Base-by-base conservation (phyloP, 2,888 invertebrate species). In the Oasisia sp. region DNA sequence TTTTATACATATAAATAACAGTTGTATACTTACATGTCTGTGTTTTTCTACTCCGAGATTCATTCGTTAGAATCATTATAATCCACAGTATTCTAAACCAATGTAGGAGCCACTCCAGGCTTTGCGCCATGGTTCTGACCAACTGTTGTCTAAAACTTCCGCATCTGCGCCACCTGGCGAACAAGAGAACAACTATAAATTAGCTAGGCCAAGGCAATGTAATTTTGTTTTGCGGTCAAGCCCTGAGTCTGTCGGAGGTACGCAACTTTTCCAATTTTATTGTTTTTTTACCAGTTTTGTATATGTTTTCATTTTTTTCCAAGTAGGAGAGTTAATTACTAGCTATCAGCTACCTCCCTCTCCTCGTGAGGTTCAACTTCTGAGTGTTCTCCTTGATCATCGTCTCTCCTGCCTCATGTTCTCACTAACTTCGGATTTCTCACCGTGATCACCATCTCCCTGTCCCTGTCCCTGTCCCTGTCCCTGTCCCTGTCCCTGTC, bases 81-180 rank as follows among this genome's bases (percentile, higher is more conserved):
- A 74, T 74, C 74, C 74, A 74, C 74, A 74, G 27, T 74, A 74
- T 74, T 74, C 74, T 74, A 74, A 27, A 74, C 74, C 74, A 74
- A 74, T 74, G 27, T 74, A 74, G 74, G 5, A 74, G n/a, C n/a
- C 74, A 74, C 74, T 74, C 74, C 74, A 74, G 74, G 74, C 74
- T 74, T 74, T 27, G 74, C 74, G 74, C 74, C 74, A 74, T 74
- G 74, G 74, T 74, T 74, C 27, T 19, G 74, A 74, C 74, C 74
- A 74, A 74, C 74, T 74, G 74, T 74, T 74, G 27, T 74, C 74
- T 74, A 74, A 74, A 74, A 74, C 74, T 74, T 74, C 74, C 74
- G 19, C 74, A 19, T 19, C 7, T 7, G 74, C 74, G 74, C n/a
- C n/a, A 74, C 74, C 74, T 74, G n/a, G 74, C 74, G 74, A 74